Evolutionary conservation across 2,888 invertebrate genomes (phyloP), one percentile per base, ranked within the genome.

Genomic region (Calliopum simillimum): DNA sequence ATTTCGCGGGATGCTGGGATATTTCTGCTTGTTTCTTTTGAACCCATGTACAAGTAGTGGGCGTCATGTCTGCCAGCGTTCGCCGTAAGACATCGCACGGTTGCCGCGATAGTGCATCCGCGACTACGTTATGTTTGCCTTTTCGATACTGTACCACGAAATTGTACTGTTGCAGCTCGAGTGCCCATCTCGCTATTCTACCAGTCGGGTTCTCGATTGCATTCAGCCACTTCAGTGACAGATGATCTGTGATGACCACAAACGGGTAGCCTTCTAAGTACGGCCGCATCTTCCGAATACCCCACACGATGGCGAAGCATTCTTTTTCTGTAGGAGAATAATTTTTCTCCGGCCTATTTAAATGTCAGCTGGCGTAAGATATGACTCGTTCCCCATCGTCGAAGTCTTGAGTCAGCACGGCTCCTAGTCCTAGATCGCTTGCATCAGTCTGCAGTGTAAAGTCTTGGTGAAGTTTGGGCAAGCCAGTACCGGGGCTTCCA

Each of bases 241-340:
- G 13, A n/a, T 69, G 69, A 11, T 72, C 69, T 0, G 67, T 69
- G n/a, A 72, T 25, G 1, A 72, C 49, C 1, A 19, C 12, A 44
- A 72, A 73, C 1, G 61, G 66, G 13, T 71, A 71, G 0, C 62
- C 68, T 16, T 73, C 65, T 0, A 70, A 13, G 16, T 71, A 68
- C 4, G 44, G 67, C 2, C 63, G n/a, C 62, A 67, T 62, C 14
- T 68, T 71, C 14, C 68, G 2, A 8, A 69, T 63, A n/a, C 53
- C 59, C 63, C 63, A 71, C 4, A 71, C 23, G 13, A 64, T 68
- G 1, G 68, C 68, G 11, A 69, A 41, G 21, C 73, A 70, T 16
- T 73, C 70, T 25, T 71, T 61, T n/a, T 71, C 70, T 0, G 70
- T 70, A 0, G 62, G 46, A 12, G 59, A 68, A 53, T 71, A 73